Evolutionary conservation across 1,140 invertebrate genomes (phyloP).

Genomic region (Probaryconus sp.): DNA sequence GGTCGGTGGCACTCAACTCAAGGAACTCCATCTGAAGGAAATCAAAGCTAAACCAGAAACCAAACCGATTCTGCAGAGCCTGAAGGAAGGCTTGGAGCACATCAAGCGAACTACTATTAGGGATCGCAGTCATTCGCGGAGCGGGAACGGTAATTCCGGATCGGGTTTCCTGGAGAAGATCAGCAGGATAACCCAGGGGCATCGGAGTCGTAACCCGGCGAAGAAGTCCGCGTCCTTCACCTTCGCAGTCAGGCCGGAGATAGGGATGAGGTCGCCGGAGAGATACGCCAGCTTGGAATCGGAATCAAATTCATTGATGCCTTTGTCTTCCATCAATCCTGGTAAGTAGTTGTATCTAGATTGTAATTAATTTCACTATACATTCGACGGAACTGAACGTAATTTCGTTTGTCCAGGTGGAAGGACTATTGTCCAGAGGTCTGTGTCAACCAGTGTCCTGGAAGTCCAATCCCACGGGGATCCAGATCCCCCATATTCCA

Average conservation of each 20-base stretch:
- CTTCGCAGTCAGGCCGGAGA: conserved; percentile 74
- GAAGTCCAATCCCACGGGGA: conserved; percentile 68
- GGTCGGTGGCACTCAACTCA: conserved; percentile 63
- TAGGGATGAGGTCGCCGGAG: conserved; percentile 73
- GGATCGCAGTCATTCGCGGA: conserved; percentile 69
- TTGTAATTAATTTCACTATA: neutral
- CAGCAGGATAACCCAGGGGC: conserved; percentile 73
- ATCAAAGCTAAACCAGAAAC: conserved; percentile 74
- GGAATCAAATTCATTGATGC: conserved; percentile 67
- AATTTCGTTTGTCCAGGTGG: conserved; percentile 43
- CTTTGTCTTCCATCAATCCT: conserved; percentile 35
- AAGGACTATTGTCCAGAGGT: conserved; percentile 73
- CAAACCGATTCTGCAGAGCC: conserved; percentile 73
- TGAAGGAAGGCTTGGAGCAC: conserved; percentile 73
- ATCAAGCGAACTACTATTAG: conserved; percentile 74
- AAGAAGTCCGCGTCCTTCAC: conserved; percentile 76
- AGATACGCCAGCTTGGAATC: conserved; percentile 75
- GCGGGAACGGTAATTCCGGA: conserved; percentile 41
- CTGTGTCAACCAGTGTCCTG: conserved; percentile 73
- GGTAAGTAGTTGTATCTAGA: conserved; percentile 28
- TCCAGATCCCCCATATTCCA: conserved; percentile 74
- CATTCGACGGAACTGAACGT: conserved; percentile 10
- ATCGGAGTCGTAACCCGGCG: conserved; percentile 72
- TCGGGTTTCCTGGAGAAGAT: conserved; percentile 70
- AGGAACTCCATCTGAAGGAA: conserved; percentile 72